phyloP scores from a whole-genome alignment of 2,888 invertebrate genomes.

The Hololepta plana region DNA sequence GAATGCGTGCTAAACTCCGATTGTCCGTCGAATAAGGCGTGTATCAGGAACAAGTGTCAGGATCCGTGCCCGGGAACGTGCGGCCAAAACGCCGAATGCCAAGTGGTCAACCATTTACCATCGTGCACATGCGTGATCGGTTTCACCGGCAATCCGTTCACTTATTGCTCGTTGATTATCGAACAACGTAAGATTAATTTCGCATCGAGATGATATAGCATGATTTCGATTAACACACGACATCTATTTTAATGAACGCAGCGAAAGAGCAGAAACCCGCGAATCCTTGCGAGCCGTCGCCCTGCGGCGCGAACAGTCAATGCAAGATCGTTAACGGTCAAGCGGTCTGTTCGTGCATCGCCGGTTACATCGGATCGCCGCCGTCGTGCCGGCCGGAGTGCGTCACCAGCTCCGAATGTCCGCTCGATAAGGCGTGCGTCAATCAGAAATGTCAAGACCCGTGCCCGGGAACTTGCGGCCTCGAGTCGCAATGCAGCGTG shows the following conservation, averaged over 20 bases:
- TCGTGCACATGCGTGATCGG: conserved; percentile 38
- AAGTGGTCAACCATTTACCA: conserved; percentile 32
- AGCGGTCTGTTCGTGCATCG: conserved; percentile 45
- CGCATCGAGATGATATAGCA: too few relatives aligned
- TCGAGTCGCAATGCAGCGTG: conserved; percentile 55
- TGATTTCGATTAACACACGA: too few relatives aligned
- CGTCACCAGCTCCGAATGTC: conserved; percentile 51
- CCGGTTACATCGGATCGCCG: conserved; percentile 47
- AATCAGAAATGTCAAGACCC: conserved; percentile 55
- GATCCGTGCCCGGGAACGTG: conserved; percentile 33
- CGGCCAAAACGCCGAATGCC: conserved; percentile 32
- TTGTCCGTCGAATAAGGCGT: conserved; percentile 26
- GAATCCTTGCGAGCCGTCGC: conserved; percentile 45
- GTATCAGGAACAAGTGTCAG: conserved; percentile 28
- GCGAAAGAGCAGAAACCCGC: neutral
- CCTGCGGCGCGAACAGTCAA: conserved; percentile 45
- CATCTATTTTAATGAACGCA: too few relatives aligned
- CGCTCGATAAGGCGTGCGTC: conserved; percentile 49
- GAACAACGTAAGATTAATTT: neutral
- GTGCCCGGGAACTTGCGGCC: conserved; percentile 55
- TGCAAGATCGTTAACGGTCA: conserved; percentile 43
- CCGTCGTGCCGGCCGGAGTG: conserved; percentile 60
- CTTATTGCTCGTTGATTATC: conserved; percentile 23
- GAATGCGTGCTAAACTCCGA: conserved; percentile 28
- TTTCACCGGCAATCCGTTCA: conserved; percentile 45